Percentiles rank a stretch among this genome's conserved stretches.
Conservation (phyloP, 2,113 vertebrate genomes). For the Megaceryle maxima region DNA sequence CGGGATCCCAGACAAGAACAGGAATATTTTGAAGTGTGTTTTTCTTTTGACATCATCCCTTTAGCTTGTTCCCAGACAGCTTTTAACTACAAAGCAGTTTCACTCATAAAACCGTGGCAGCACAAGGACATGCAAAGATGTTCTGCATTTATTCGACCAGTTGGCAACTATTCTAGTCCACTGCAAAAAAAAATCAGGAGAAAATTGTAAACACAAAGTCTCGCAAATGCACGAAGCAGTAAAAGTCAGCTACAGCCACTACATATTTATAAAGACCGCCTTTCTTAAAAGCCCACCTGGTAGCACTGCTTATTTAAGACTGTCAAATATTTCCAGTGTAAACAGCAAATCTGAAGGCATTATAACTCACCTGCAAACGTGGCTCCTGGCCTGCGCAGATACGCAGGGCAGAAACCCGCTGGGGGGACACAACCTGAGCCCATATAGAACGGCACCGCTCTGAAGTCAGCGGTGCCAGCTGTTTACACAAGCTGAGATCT, state of each 20-base stretch:
- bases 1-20: background rate
- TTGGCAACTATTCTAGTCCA: background rate
- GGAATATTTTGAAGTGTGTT: background rate
- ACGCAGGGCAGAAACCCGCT: background rate
- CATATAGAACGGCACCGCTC: background rate
- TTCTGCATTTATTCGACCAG: background rate
- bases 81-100: background rate
- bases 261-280: background rate
- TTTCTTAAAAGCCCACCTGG: constrained; percentile 39
- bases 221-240: background rate
- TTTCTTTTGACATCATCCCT: background rate
- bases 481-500: background rate
- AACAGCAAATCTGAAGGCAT: background rate
- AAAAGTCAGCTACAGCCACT: background rate
- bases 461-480: background rate
- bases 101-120: background rate
- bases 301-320: constrained; percentile 13
- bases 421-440: background rate
- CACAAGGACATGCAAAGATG: background rate
- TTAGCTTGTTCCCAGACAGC: background rate
- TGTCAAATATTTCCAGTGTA: constrained; percentile 19
- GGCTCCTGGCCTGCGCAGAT: background rate
- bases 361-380: background rate
- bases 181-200: background rate
- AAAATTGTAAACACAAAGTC: background rate